A percentile compares a stretch with the other conserved stretches of the same genome.
Evolutionary conservation across 2,888 invertebrate species (phyloP).

Genomic region (Acanthosepion pharaonis): DNA sequence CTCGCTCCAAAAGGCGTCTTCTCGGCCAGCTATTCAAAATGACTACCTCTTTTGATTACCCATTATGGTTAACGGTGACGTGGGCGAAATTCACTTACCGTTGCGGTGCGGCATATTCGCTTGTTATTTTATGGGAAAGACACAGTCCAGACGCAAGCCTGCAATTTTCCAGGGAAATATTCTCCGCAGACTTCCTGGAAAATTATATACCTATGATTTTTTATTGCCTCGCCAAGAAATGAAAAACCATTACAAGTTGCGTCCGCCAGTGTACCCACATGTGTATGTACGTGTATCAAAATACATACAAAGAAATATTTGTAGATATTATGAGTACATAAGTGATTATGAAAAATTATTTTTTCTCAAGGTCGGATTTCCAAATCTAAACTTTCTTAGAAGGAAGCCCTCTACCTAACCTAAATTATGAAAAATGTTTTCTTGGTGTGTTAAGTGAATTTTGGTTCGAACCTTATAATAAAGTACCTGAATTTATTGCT

Average conservation of each 20-base stretch:
- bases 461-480: too few relatives aligned
- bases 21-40: background rate
- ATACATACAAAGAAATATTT: background rate
- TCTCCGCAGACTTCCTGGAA: background rate
- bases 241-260: background rate
- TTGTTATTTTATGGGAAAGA: background rate
- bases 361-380: too few relatives aligned
- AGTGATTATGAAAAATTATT: too few relatives aligned
- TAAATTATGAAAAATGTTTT: too few relatives aligned
- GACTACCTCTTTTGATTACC: background rate
- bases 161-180: background rate
- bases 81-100: background rate
- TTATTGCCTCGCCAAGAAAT: background rate
- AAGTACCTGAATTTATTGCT: too few relatives aligned
- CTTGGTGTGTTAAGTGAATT: too few relatives aligned
- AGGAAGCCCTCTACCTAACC: too few relatives aligned
- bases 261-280: background rate
- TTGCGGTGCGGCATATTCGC: background rate
- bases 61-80: background rate
- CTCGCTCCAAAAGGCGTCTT: constrained; percentile 17
- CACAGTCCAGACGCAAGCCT: constrained; percentile 21
- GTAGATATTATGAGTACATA: background rate
- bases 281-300: background rate
- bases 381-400: too few relatives aligned
- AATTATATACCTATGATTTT: constrained; percentile 22